Base-by-base conservation (phyloP, 2,113 vertebrate species). In the Sylvilagus bachmani region DNA sequence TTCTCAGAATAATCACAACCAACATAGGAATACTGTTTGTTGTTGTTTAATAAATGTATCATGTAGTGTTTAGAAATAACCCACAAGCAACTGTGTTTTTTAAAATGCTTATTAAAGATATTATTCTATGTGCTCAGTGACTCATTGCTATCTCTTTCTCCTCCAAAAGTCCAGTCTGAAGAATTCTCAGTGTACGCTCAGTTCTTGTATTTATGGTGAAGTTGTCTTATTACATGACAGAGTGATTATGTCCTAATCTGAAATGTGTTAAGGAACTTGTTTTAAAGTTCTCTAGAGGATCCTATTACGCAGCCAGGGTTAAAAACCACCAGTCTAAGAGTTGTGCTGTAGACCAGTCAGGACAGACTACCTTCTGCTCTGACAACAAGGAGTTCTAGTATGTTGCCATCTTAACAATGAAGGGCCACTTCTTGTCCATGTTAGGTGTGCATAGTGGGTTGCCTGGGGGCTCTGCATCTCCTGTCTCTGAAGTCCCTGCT, bases 41-140 rank as follows among this genome's bases (percentile, higher is more conserved):
- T 97, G 91, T 96, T 95, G 55, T 79, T 93, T 98, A 98, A 97
- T 98, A 98, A 98, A 97, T 78, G 92, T 10, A 33, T 86, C 62
- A 55, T 86, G 94, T 33, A 53, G 90, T 97, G 93, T 93, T 96
- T 90, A 97, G 88, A 96, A 92, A 88, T 88, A 82, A 44, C 86
- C 93, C 71, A 31, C 31, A 91, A 93, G 53, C 86, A 29, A 49
- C 78, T 55, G 2, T 94, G 83, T 93, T 95, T 87, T 91, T 97
- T 53, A 85, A 89, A 78, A 55, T 2, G 62, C 33, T 91, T 69
- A 31, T 92, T 97, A 88, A 97, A 58, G 24, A 66, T 75, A 74
- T 88, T 82, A 85, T 89, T 86, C 19, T 87, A 1, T 71, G 69
- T 36, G 78, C 8, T 71, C 22, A 69, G 55, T 6, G 91, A 10